Base-by-base conservation (phyloP, 1,140 invertebrate species). In the Lutraria rhynchaena region DNA sequence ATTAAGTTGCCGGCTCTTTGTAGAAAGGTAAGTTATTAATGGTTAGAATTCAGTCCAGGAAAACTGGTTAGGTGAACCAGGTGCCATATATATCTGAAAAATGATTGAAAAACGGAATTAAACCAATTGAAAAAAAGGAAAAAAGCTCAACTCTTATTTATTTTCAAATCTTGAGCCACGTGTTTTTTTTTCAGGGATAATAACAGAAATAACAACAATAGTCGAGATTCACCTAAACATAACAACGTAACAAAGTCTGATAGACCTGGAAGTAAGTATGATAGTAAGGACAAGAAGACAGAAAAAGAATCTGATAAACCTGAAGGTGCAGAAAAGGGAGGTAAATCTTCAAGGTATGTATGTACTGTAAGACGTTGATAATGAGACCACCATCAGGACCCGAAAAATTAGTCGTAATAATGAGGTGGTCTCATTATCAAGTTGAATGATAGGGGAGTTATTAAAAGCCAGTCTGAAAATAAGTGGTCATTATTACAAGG, bases 131-230 rank as follows among this genome's bases (percentile, higher is more conserved):
- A 9, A 46, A 19, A 46, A 11, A 19, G 9, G 44, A 11, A 46
- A 46, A 46, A 11, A 46, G 9, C 17, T 19, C 19, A 11, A 11
- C 44, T 46, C 19, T 11, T 46, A 46, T 46, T 46, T 46, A 46
- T 7, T 46, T 46, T 11, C 7, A 46, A 46, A 46, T 46, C 19
- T 7, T 53, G 19, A 24, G 24, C 29, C 22, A 24, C 29, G 22
- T 53, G 24, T 57, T 57, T 9, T 33, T 31, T 55, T 76, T n/a
- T 24, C 41, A 76, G 55, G 24, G 37, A 61, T 41, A 76, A 37
- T 41, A 65, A 67, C 46, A 65, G 75, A 51, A 65, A 78, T 35
- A 78, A 67, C 44, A 78, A 78, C 37, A 63, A 63, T 27, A 76
- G 73, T 27, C 13, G 75, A 53, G 69, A 65, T 58, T 22, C n/a